Base-by-base conservation (phyloP, 2,797 vertebrate species). In the Microcaecilia unicolor region DNA sequence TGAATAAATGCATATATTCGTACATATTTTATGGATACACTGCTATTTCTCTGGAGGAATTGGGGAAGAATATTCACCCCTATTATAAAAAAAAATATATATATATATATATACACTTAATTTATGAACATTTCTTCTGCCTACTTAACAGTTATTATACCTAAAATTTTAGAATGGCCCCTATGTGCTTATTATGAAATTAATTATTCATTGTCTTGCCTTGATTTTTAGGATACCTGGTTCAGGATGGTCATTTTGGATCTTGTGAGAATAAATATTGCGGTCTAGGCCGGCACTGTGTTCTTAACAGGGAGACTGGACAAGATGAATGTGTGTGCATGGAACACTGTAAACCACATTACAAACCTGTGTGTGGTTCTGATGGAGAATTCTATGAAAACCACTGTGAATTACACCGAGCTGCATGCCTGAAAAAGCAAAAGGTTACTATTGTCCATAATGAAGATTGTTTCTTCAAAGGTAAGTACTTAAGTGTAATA, bases 381-480 rank as follows among this genome's bases (percentile, higher is more conserved):
- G 91, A 99, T 9, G 93, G 91, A 27, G 85, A 90, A 56, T 87
- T 93, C 44, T 99, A 99, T 53, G 81, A 87, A 72, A 99, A 97
- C 72, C 94, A 99, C 41, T 99, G 95, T 6, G 90, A 98, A 58
- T 90, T 97, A 10, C 95, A 99, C 63, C 70, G 85, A 26, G 81
- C 91, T 8, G 91, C 94, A 14, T 99, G 95, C 31, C 56, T 91
- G 55, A 74, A 77, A 48, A 88, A 73, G 34, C 84, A 85, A 34
- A 90, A 81, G 67, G 79, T 98, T 28, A 89, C 89, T 71, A 91
- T 97, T 51, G 78, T 93, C 47, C 95, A 97, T 78, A 90, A 86
- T 0, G 89, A 97, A 57, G 91, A 93, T 54, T 99, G 95, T 53
- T 96, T 97, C 74, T 92, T 97, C 58, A 91, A 90, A 89, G 92